A percentile compares a stretch with the other conserved stretches of the same genome.
Evolutionary conservation across 2,113 vertebrate species (phyloP).

Genomic region (Phoenicopterus ruber): DNA sequence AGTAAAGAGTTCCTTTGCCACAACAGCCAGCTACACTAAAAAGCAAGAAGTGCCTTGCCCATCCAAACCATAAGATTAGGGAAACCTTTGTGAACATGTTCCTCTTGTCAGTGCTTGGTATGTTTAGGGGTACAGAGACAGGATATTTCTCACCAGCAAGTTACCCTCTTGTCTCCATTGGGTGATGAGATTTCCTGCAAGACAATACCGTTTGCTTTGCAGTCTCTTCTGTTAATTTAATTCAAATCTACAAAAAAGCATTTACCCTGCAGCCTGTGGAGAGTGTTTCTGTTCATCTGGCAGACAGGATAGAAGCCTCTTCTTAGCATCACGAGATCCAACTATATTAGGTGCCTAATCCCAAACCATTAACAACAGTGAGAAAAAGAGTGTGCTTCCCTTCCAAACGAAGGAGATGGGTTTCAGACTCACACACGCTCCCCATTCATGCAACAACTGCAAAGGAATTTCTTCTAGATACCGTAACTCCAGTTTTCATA

Average conservation of each 20-base stretch:
- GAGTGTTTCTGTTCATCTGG: not conserved
- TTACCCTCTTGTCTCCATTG: not conserved
- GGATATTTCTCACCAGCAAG: not conserved
- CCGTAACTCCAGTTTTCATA: not conserved
- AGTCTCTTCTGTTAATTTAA: not conserved
- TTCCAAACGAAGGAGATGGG: not conserved
- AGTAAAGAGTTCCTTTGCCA: not conserved
- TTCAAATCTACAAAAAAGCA: not conserved
- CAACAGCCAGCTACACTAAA: not conserved
- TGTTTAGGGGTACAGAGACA: not conserved
- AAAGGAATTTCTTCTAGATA: not conserved
- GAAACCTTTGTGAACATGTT: not conserved
- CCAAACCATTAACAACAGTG: not conserved
- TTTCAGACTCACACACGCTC: not conserved
- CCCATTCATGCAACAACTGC: not conserved
- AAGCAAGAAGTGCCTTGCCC: not conserved
- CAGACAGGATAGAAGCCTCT: not conserved
- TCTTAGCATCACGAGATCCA: not conserved
- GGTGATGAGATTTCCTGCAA: not conserved
- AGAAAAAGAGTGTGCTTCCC: not conserved
- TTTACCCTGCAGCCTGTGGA: not conserved
- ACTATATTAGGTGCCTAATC: not conserved
- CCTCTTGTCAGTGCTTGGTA: not conserved
- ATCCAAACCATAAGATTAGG: not conserved
- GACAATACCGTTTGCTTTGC: not conserved